Percentiles rank a stretch among this genome's conserved stretches.
Conservation (phyloP, 1,140 invertebrate species). For the Calephelis nemesis region DNA sequence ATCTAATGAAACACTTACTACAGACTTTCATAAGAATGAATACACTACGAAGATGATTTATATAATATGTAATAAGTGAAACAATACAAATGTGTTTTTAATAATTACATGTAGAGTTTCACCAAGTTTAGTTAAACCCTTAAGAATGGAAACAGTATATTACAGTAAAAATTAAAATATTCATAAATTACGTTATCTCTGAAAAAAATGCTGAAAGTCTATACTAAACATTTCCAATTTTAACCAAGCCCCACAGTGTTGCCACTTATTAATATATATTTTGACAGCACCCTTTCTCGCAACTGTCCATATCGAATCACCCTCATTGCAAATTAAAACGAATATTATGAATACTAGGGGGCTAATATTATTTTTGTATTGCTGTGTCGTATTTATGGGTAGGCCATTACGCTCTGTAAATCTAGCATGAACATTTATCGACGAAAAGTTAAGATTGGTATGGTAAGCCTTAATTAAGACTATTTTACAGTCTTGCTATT, state of each 20-base stretch:
- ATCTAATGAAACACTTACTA: too few relatives aligned
- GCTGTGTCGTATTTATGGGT: slow-evolving; percentile 18
- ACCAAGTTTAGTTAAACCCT: too few relatives aligned
- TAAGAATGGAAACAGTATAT: too few relatives aligned
- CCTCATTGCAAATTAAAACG: slow-evolving; percentile 9
- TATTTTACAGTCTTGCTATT: too few relatives aligned
- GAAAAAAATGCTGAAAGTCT: too few relatives aligned
- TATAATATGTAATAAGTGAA: background rate
- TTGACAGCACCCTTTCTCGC: slow-evolving; percentile 5
- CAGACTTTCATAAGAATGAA: too few relatives aligned
- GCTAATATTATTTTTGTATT: slow-evolving; percentile 24
- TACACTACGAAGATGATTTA: too few relatives aligned
- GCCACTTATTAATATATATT: slow-evolving; percentile 12
- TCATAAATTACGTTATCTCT: too few relatives aligned
- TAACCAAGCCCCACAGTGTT: background rate
- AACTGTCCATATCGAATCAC: slow-evolving; percentile 3
- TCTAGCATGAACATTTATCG: slow-evolving; percentile 21
- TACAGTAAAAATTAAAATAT: too few relatives aligned
- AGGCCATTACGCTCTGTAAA: slow-evolving; percentile 21
- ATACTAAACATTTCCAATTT: background rate
- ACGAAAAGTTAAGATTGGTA: too few relatives aligned
- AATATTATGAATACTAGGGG: slow-evolving; percentile 17
- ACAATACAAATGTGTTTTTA: background rate
- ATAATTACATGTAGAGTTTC: background rate
- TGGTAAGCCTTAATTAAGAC: too few relatives aligned